Evolutionary conservation across 1,140 invertebrate species (phyloP), one percentile per base, ranked within the genome.

Genomic region (Tetramorium simillimum): DNA sequence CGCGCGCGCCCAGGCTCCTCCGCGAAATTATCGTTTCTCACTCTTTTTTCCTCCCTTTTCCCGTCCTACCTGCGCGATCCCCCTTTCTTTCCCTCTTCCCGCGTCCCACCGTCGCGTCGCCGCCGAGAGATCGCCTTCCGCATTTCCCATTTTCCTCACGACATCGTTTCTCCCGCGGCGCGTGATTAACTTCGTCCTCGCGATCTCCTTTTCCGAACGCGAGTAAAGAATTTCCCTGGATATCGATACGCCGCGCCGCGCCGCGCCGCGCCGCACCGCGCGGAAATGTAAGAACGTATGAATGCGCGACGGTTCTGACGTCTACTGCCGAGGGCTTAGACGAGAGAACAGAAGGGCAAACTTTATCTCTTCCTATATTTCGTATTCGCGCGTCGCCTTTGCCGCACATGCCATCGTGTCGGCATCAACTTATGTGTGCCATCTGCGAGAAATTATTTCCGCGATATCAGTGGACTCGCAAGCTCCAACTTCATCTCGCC

Each of bases 11-110:
- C 24, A 80, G 18, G n/a, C 21, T 49, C 18, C 40, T 49, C 37
- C 46, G 46, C 46, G 80, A 78, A 89, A 86, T 89, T 89, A 89
- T 89, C 85, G 72, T 81, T 85, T 81, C 46, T 33, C 76, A 63
- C 63, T 28, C 70, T 21, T 40, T 63, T 62, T 28, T 56, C 24
- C 65, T 58, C 46, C 65, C 46, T 56, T 60, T 24, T 56, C 12
- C 14, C 21, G 3, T 49, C n/a, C 40, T 24, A 37, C 16, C 46
- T 53, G 24, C 60, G 18, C 28, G 43, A 63, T 24, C 24, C 14
- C 24, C 24, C 33, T 10, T 21, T 14, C 16, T n/a, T 16, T 14
- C 7, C 33, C 56, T 24, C 14, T 16, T 3, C 4, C 9, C 67
- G 49, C 14, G 51, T 56, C 28, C 10, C 49, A 3, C 0, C 37